phyloP scores from a whole-genome alignment of 2,113 vertebrate species.

The Erythrolamprus reginae region DNA sequence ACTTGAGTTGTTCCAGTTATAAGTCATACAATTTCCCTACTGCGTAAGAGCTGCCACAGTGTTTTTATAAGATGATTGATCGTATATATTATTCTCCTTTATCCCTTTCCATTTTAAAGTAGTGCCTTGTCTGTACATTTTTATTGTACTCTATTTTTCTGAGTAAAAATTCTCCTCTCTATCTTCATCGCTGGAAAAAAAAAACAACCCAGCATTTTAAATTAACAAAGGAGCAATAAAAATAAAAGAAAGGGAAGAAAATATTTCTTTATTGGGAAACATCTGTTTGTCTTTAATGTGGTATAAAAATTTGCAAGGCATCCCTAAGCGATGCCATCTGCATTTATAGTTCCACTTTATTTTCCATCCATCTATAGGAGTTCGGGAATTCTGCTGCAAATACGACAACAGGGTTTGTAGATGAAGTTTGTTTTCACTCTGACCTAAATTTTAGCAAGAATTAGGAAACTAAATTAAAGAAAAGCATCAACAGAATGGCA shows the following conservation, averaged over 20 bases:
- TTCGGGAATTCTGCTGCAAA: not conserved
- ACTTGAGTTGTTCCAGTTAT: not conserved
- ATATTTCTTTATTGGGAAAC: slow-evolving; percentile 4
- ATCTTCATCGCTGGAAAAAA: not conserved
- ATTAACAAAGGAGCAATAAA: slow-evolving; percentile 26
- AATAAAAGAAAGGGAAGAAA: not conserved
- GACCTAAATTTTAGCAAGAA: slow-evolving; percentile 4
- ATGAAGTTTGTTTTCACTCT: slow-evolving; percentile 1
- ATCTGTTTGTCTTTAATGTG: slow-evolving; percentile 6
- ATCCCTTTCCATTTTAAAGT: not conserved
- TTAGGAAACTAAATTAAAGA: not conserved
- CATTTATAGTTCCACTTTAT: not conserved
- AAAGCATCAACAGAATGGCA: not conserved
- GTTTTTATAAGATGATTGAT: not conserved
- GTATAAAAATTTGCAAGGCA: slow-evolving; percentile 11
- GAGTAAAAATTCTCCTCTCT: not conserved
- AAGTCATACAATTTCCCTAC: not conserved
- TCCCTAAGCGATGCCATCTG: not conserved
- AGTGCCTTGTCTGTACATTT: not conserved
- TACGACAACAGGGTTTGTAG: not conserved
- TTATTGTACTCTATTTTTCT: slow-evolving; percentile 12
- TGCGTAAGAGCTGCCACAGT: not conserved
- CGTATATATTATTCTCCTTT: not conserved
- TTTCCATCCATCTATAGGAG: not conserved
- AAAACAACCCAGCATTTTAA: not conserved